Conservation (phyloP, 2,888 invertebrate genomes). For the Bimastos eiseni region DNA sequence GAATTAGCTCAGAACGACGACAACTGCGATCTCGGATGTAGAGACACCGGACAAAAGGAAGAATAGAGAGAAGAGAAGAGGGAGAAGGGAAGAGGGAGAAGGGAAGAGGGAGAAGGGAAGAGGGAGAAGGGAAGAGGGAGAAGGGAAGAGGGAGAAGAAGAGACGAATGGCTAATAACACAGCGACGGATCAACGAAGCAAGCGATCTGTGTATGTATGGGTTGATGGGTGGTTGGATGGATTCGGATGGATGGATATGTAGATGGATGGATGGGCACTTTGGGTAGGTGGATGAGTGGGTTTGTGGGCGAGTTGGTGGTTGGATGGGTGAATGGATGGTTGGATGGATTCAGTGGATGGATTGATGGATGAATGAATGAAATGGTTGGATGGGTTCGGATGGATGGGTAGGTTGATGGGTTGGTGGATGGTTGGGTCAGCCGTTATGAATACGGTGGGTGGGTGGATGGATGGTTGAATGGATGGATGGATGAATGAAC, state of each 20-base stretch:
- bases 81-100: too few species aligned
- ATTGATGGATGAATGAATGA: neutral
- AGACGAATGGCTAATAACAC: neutral
- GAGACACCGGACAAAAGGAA: neutral
- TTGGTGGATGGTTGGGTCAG: too few species aligned
- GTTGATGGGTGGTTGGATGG: neutral
- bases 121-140: too few species aligned
- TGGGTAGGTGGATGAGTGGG: neutral
- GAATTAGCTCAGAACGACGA: neutral
- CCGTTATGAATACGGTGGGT: too few species aligned
- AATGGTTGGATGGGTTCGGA: neutral
- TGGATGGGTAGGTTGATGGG: neutral
- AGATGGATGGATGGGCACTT: neutral
- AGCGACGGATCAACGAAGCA: neutral
- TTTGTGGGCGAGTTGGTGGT: neutral
- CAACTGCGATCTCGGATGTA: neutral
- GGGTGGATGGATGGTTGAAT: too few species aligned
- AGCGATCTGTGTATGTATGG: neutral
- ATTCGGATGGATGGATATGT: neutral
- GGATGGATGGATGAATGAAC: too few species aligned
- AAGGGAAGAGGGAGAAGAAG: too few species aligned
- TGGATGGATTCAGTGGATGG: neutral
- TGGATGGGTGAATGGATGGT: neutral
- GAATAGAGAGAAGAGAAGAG: too few species aligned
- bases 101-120: too few species aligned